Percentiles rank a stretch among this genome's conserved stretches.
These are phyloP conservation scores for Thereuonema tuberculata DNA, from an alignment of 1,140 invertebrate species.

Conservation along the genomic window DNA sequence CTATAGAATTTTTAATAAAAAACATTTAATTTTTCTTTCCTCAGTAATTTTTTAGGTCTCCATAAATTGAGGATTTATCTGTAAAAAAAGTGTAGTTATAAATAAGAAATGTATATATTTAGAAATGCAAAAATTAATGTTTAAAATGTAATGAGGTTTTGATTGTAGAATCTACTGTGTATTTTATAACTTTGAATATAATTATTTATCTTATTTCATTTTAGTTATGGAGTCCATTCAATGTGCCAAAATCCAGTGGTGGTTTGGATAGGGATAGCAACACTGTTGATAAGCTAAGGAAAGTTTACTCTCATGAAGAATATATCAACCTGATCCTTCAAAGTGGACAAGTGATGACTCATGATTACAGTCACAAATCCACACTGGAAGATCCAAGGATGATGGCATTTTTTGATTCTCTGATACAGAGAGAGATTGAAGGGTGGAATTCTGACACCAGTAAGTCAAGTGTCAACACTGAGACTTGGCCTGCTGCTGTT, in stretches of 20 bases:
- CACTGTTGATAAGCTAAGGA: slow-evolving; percentile 45
- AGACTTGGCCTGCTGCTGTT: slow-evolving; percentile 8
- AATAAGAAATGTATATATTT: no score
- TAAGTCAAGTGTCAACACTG: slow-evolving; percentile 10
- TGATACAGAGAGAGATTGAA: slow-evolving; percentile 79
- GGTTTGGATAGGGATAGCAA: slow-evolving; percentile 30
- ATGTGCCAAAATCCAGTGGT: slow-evolving; percentile 43
- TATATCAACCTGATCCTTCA: slow-evolving; percentile 67
- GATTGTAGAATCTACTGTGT: no score
- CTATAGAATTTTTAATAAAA: no score
- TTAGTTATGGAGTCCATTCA: slow-evolving; percentile 63
- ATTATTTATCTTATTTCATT: slow-evolving; percentile 11
- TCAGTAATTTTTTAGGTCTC: no score
- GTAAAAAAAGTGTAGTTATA: no score
- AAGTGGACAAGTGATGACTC: slow-evolving; percentile 48
- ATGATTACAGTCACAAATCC: slow-evolving; percentile 55
- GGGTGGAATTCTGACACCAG: slow-evolving; percentile 29
- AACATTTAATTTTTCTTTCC: no score
- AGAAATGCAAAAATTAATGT: no score
- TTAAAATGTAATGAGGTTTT: no score
- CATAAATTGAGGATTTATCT: no score
- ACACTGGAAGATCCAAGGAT: slow-evolving; percentile 80
- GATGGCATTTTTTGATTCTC: slow-evolving; percentile 92
- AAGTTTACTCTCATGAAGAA: slow-evolving; percentile 71
- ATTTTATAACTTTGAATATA: not conserved